Base-by-base conservation (phyloP, 2,888 invertebrate species). In the Cataglyphis cursor region DNA sequence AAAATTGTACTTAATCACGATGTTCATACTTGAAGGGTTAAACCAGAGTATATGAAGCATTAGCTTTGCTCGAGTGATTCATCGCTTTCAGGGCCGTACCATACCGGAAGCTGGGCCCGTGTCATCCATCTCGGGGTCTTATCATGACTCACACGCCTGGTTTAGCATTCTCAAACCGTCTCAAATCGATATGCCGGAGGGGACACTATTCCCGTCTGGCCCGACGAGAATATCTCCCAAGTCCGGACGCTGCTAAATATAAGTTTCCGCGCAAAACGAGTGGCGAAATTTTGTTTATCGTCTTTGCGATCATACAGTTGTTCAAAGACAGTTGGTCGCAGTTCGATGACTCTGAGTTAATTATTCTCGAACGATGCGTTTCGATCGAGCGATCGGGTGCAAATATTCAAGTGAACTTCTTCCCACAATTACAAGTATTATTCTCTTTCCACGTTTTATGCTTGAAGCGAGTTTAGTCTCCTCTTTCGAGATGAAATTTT, bases 11-110 rank as follows among this genome's bases (percentile, higher is more conserved):
- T 41, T 41, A 35, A 68, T 68, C 51, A n/a, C 59, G 21, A 41
- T 12, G 41, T 51, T 73, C 18, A 12, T 21, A 68, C 61, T 59
- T 44, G 21, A 76, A 66, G 54, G 21, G 57, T 84, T 84, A 66
- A 62, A 80, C 68, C n/a, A 51, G 78, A 66, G n/a, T n/a, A 74
- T 76, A 78, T 41, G 81, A 75, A 76, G 44, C 70, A 86, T 83
- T 80, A 82, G 83, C 76, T 80, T 73, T 68, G 80, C n/a, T 44
- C 41, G 64, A 70, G n/a, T 87, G 83, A 87, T 80, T 87, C 86
- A 87, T 86, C 72, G 80, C 28, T 65, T 15, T 75, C 83, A 85
- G 83, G 75, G 64, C 72, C 80, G 84, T 80, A 74, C 6, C 35
- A 4, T 24, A 41, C 59, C 41, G 62, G 35, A 44, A 78, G 66